Conservation (phyloP, 2,113 vertebrate species). For the Anolis carolinensis region DNA sequence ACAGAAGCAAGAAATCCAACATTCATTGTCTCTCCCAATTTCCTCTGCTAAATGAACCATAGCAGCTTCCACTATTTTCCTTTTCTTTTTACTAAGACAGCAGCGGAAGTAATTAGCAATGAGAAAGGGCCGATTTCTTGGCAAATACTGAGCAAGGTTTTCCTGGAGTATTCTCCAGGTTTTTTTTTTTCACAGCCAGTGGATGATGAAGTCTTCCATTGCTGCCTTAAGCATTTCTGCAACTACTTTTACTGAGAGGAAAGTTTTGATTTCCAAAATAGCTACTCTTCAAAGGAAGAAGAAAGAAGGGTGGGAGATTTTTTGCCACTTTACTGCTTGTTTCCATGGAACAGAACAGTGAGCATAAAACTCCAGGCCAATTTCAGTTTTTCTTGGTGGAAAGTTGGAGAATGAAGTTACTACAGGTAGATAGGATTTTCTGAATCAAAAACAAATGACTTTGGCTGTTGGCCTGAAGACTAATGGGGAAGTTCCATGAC, state of each 20-base stretch:
- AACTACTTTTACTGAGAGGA: conserved; percentile 2
- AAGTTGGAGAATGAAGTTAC: conserved; percentile 17
- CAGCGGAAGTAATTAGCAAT: background rate
- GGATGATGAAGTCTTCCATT: background rate
- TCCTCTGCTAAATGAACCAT: background rate
- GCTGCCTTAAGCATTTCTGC: background rate
- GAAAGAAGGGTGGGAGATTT: background rate
- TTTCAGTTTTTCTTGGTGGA: conserved; percentile 13
- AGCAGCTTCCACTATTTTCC: conserved; percentile 3
- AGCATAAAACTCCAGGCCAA: background rate
- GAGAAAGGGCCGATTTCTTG: background rate
- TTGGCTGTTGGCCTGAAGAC: background rate
- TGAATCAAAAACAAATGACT: conserved; percentile 13
- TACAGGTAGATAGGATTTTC: background rate
- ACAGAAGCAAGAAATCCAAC: background rate
- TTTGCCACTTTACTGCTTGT: background rate
- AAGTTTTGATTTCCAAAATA: conserved; percentile 21
- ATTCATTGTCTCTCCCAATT: background rate
- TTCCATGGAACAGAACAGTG: conserved; percentile 7
- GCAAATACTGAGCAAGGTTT: background rate
- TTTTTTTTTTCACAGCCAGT: background rate
- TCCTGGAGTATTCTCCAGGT: background rate
- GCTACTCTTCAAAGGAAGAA: background rate
- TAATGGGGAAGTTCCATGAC: conserved; percentile 20
- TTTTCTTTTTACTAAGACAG: background rate